These are phyloP conservation scores for Agelas oroides DNA, from an alignment of 37 sponge, comb jelly and placozoan genomes.

Conservation along the genomic window DNA sequence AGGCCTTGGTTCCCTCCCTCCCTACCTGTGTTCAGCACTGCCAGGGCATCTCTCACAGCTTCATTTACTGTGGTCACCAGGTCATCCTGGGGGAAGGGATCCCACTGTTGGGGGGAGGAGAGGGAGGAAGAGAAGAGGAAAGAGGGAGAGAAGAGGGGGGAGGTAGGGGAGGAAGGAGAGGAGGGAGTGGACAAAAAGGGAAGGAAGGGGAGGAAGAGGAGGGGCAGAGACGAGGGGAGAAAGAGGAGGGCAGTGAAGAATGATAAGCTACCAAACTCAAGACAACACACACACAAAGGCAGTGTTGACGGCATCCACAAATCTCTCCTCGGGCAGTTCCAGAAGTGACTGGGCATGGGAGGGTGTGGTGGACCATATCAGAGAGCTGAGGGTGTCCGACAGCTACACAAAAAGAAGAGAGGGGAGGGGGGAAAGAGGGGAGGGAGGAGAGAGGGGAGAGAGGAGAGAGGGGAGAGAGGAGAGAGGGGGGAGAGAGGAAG, in stretches of 20 bases:
- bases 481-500: neutral
- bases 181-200: no score
- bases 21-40: neutral
- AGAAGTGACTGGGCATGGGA: conserved; percentile 67
- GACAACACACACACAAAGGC: conserved; percentile 61
- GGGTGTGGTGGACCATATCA: conserved; percentile 83
- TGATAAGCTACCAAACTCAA: neutral
- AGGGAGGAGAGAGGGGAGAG: neutral
- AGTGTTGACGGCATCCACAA: conserved; percentile 71
- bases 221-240: no score
- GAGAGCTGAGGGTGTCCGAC: conserved; percentile 47
- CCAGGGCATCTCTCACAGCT: neutral
- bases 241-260: neutral
- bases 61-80: conserved; percentile 9
- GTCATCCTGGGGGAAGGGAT: conserved; percentile 14
- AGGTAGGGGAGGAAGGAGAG: neutral
- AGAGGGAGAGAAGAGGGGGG: no score
- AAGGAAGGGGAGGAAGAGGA: no score
- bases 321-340: conserved; percentile 49
- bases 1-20: no score
- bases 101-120: conserved; percentile 24
- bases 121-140: no score
- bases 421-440: no score
- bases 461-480: no score
- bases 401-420: conserved; percentile 32